Conservation (phyloP, 2,797 vertebrate species). For the Pangasius sanitwongsei region DNA sequence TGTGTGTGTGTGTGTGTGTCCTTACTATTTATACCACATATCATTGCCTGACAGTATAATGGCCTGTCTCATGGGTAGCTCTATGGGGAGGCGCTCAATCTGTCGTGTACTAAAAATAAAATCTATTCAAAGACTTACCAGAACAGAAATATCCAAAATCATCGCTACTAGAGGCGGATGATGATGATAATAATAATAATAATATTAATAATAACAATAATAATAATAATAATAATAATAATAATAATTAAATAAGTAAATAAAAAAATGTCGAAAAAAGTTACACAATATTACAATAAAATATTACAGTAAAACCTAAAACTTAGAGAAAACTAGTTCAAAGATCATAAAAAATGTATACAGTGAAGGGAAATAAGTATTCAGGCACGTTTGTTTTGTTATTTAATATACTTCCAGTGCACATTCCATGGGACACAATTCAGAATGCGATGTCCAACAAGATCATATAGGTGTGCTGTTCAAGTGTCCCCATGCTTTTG, state of each 20-base stretch:
- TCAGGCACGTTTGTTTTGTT: not conserved
- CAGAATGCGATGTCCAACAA: not conserved
- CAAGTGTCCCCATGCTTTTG: not conserved
- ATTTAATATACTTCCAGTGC: not conserved
- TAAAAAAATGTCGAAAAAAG: not conserved
- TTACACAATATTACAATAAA: not conserved
- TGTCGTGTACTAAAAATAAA: constrained; percentile 14
- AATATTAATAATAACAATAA: not conserved
- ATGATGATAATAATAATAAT: not conserved
- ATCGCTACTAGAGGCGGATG: not conserved
- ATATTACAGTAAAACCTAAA: not conserved
- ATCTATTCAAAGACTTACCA: not conserved
- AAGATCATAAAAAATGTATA: not conserved
- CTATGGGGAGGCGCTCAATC: constrained; percentile 52
- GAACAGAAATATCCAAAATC: not conserved
- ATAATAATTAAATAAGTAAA: not conserved
- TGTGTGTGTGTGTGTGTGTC: not conserved
- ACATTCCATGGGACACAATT: not conserved
- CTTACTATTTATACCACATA: constrained; percentile 4
- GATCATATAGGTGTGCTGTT: not conserved
- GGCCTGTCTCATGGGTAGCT: constrained; percentile 38
- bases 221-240: not conserved
- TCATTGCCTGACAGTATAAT: constrained; percentile 63
- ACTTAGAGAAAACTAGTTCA: not conserved
- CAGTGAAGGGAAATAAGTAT: not conserved